Base-by-base conservation (phyloP, 2,888 invertebrate genomes). In the Spialia ferax region DNA sequence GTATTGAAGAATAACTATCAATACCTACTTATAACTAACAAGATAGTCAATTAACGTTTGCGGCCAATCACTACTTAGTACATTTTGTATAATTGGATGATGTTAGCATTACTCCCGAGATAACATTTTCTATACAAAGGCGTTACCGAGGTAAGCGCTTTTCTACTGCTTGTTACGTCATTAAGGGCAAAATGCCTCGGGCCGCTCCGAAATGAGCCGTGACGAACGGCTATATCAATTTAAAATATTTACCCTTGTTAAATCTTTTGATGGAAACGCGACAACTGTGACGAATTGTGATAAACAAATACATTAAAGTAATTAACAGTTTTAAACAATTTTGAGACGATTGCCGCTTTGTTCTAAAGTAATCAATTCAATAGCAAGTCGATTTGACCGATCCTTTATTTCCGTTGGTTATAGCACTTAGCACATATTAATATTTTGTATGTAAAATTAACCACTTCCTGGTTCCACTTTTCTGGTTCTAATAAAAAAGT, bases 151-250 rank as follows among this genome's bases (percentile, higher is more conserved):
- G 20, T 48, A 48, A 48, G 48, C 48, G 48, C 48, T 48, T 48
- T 45, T 48, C 48, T 48, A 48, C 48, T 48, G 23, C 52, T 83
- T 81, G 82, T 86, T 86, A 89, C 84, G 80, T 87, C 87, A 86
- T 89, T 89, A 89, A 80, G 76, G 76, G 79, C 71, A 87, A 85
- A 87, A 88, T 85, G 79, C 79, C 81, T 74, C 74, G 75, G 75
- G 75, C 71, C 69, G 68, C 70, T 76, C 76, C 77, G 81, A 87
- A 88, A 89, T 87, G 87, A 87, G 85, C 89, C 89, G 87, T 84
- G 82, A 82, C 86, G 84, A 86, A 84, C 85, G 60, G 80, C 78
- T 79, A 84, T 86, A 88, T 90, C 86, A 85, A 89, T 88, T 90
- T 88, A 84, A 87, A 89, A 88, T 87, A 86, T 77, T 74, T 80